Conservation (phyloP, 2,888 invertebrate genomes). For the Volucella zonaria region DNA sequence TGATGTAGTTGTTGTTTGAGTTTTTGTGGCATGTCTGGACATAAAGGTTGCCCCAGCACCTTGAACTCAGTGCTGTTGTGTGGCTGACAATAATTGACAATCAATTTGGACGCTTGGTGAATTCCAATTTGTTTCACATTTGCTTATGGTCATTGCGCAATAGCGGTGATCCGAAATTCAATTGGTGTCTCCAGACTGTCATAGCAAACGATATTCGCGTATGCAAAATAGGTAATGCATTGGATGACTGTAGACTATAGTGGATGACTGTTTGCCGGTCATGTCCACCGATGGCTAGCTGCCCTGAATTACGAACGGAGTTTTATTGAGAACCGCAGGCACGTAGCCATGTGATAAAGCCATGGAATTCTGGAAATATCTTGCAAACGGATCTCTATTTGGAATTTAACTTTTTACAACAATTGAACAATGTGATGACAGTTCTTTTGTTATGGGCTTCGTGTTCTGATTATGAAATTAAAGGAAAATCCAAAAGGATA, state of each 20-base stretch:
- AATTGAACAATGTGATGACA: too few species aligned
- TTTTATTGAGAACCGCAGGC: slow-evolving; percentile 54
- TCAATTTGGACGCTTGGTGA: slow-evolving; percentile 59
- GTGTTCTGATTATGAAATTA: too few species aligned
- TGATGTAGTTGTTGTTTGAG: slow-evolving; percentile 19
- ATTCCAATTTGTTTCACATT: slow-evolving; percentile 60
- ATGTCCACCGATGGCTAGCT: slow-evolving; percentile 35
- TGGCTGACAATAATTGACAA: slow-evolving; percentile 62
- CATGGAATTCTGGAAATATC: slow-evolving; percentile 50
- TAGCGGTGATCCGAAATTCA: slow-evolving; percentile 47
- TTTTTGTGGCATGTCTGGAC: slow-evolving; percentile 41
- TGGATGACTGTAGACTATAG: slow-evolving; percentile 18
- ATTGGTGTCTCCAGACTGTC: slow-evolving; percentile 19
- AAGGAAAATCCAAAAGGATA: too few species aligned
- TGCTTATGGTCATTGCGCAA: slow-evolving; percentile 65
- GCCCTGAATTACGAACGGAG: slow-evolving; percentile 59
- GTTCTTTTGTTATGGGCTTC: too few species aligned
- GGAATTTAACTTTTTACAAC: slow-evolving; percentile 17
- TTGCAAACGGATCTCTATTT: slow-evolving; percentile 38
- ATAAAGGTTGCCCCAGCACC: slow-evolving; percentile 70
- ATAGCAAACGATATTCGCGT: slow-evolving; percentile 31
- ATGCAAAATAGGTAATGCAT: slow-evolving; percentile 57
- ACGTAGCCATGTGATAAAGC: slow-evolving; percentile 57
- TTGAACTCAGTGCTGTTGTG: slow-evolving; percentile 58
- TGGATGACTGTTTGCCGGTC: slow-evolving; percentile 50